Base-by-base conservation (phyloP, 1,140 invertebrate genomes). In the Phocides pigmalion region DNA sequence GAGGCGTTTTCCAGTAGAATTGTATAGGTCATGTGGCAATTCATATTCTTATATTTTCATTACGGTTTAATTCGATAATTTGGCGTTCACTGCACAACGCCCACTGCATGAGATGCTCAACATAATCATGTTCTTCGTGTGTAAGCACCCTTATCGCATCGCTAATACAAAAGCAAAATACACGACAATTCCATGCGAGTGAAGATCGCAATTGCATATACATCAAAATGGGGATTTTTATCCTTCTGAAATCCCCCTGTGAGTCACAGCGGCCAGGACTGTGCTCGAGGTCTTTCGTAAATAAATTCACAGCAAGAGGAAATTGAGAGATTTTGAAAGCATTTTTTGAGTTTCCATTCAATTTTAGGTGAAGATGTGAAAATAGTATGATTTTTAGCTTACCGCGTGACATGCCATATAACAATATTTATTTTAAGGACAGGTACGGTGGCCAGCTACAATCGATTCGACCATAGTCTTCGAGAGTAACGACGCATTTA, bases 181-280 rank as follows among this genome's bases (percentile, higher is more conserved):
- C 35, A 14, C 9, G 35, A 12, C 35, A 14, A 4, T 12, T n/a
- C 35, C 14, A n/a, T 9, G 1, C 35, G 35, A 39, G 35, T 39
- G 9, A 14, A 39, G 35, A 39, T 39, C 35, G 12, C 35, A 39
- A 39, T 39, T 39, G 35, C 35, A 39, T 39, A 39, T 12, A 39
- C 35, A 39, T 39, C 35, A 39, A 39, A 39, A 39, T n/a, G 35
- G 32, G n/a, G 35, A 14, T 39, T 39, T 39, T 39, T 14, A 39
- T 39, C 12, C 35, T 39, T 39, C 14, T 39, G 12, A 39, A 39
- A 39, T 39, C 35, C 35, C 35, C 4, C 35, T 14, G 32, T 35
- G 35, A 14, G 12, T 39, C 35, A 6, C n/a, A 0, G 35, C 35
- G 5, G 12, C 8, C 32, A 22, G 22, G 22, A 22, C 22, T 3